Percentiles rank a stretch among this genome's conserved stretches.
phyloP scores from a whole-genome alignment of 2,797 vertebrate species.

The Limosa lapponica region DNA sequence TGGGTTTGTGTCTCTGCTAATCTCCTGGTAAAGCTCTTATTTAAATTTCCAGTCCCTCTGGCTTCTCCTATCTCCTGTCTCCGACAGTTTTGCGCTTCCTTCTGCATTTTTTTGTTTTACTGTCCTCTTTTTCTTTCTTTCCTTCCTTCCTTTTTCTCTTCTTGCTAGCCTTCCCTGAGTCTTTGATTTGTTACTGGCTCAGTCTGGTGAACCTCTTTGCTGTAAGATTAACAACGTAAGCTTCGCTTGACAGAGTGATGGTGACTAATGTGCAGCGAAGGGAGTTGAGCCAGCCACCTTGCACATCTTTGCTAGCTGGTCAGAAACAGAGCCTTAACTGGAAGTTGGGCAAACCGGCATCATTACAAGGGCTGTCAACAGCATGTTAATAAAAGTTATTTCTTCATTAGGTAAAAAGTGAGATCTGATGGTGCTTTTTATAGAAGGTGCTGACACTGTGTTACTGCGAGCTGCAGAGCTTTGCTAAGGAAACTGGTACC shows the following conservation, averaged over 20 bases:
- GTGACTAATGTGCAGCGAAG: neutral
- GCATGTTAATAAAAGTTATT: slow-evolving; percentile 46
- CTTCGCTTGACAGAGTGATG: neutral
- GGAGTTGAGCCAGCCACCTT: slow-evolving; percentile 7
- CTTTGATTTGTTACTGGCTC: neutral
- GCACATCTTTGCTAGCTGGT: neutral
- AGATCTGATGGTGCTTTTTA: slow-evolving; percentile 53
- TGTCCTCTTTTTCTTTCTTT: neutral
- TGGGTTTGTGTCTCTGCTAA: neutral
- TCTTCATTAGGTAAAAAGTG: slow-evolving; percentile 64
- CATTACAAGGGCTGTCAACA: slow-evolving; percentile 43
- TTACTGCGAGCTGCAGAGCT: neutral
- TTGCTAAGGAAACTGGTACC: slow-evolving; percentile 47
- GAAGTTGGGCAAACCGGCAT: slow-evolving; percentile 29
- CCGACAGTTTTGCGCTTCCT: neutral
- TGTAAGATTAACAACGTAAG: neutral
- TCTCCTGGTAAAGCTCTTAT: neutral
- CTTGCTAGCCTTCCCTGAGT: neutral
- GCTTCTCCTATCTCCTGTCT: neutral
- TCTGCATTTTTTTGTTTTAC: neutral
- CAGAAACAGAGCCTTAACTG: slow-evolving; percentile 68
- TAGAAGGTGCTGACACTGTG: slow-evolving; percentile 55
- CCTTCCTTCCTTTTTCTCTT: neutral
- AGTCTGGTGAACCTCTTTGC: neutral
- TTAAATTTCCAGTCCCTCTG: neutral